phyloP scores from a whole-genome alignment of 2,888 invertebrate species.

The Nemoura dubitans region DNA sequence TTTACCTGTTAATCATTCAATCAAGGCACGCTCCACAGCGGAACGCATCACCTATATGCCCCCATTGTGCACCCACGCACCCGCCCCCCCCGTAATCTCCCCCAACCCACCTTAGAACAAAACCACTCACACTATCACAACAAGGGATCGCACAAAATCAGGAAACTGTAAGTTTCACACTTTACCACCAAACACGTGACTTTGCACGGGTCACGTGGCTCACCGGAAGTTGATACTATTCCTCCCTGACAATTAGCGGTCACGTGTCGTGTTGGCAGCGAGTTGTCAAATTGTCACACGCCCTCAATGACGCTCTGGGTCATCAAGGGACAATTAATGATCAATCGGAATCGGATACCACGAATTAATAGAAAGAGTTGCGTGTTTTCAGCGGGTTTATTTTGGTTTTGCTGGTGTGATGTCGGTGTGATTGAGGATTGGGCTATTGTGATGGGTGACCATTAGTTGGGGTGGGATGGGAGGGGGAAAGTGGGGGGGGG shows the following conservation, averaged over 20 bases:
- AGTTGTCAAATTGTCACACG: slow-evolving; percentile 23
- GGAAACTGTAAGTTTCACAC: slow-evolving; percentile 34
- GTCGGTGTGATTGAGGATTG: not conserved
- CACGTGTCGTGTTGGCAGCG: not conserved
- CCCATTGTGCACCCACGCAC: slow-evolving; percentile 13
- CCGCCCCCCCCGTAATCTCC: not conserved
- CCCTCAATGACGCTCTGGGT: not conserved
- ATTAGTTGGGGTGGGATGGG: no score
- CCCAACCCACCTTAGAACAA: not conserved
- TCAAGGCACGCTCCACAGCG: slow-evolving; percentile 26
- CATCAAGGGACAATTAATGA: slow-evolving; percentile 1
- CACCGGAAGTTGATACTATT: slow-evolving; percentile 31
- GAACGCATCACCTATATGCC: slow-evolving; percentile 36
- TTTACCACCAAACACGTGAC: slow-evolving; percentile 13
- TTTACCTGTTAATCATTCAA: slow-evolving; percentile 37
- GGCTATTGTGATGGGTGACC: no score
- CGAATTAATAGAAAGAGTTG: slow-evolving; percentile 14
- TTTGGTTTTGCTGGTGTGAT: not conserved
- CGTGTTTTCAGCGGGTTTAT: not conserved
- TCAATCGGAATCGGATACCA: not conserved
- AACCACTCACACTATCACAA: not conserved
- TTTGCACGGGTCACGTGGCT: not conserved
- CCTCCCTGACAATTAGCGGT: slow-evolving; percentile 27
- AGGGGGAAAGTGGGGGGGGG: no score
- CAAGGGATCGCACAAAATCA: not conserved